Base-by-base conservation (phyloP, 30 jellyfish, hydroid and myxozoan species). In the Pseudorhiza aurosa region DNA sequence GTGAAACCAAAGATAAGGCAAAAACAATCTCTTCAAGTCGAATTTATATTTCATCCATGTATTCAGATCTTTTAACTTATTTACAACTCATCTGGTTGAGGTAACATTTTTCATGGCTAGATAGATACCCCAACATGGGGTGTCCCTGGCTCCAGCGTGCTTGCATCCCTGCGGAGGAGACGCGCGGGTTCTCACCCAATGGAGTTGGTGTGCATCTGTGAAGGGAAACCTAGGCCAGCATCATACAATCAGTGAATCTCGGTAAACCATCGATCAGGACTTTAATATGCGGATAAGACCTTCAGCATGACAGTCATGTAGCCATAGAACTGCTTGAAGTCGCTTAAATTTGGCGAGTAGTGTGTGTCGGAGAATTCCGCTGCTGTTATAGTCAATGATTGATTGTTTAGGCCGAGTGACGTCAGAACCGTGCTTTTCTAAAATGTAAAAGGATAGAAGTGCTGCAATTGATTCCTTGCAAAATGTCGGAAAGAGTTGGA, bases 401-500 rank as follows among this genome's bases (percentile, higher is more conserved):
- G 75, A 50, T 37, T 72, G 68, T 55, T 43, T 55, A 72, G 75
- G 64, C 64, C 86, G 65, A 70, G 86, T 80, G 91, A 80, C 91
- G 91, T 80, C 91, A 80, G 72, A 72, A 65, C 24, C 37, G 67
- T 53, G 73, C 82, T 32, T 18, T 37, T 69, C 55, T 80, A 65
- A 59, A 39, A 80, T 80, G 84, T 65, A 80, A 77, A 55, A 18
- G 18, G 31, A 15, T 14, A 69, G 24, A 24, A 6, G 5, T 53
- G 29, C 15, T 53, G 36, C 24, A 4, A 6, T 53, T 53, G 67
- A 53, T 53, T 53, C 24, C 35, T 19, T 2, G 67, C 29, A 88
- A 46, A 44, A 90, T 90, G 97, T 77, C 97, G 12, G 96, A 75
- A 70, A 76, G 93, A 71, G 75, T 83, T 28, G 87, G 90, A 58